These are phyloP conservation scores for Brachionus calyciflorus DNA, from an alignment of 1,140 invertebrate species.

Conservation along the genomic window DNA sequence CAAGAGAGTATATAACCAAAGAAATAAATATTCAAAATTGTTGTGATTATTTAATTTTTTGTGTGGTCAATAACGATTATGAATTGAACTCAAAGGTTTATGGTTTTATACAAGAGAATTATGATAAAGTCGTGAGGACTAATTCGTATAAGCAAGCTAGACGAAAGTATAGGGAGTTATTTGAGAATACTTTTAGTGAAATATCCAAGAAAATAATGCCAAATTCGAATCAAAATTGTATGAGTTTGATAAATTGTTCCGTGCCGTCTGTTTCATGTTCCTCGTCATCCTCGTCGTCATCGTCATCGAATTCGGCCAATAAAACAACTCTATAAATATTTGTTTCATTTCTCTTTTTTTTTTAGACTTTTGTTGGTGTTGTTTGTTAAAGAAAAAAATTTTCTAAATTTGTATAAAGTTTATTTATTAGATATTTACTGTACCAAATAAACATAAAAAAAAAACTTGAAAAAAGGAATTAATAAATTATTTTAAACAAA, in stretches of 20 bases:
- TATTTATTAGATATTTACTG: not conserved
- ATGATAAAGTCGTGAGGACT: slow-evolving; percentile 27
- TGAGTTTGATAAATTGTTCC: not conserved
- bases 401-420: slow-evolving; percentile 22
- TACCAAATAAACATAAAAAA: slow-evolving; percentile 1
- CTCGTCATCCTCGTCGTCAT: not conserved
- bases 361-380: slow-evolving; percentile 5
- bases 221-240: not conserved
- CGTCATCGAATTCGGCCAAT: not conserved
- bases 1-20: slow-evolving; percentile 35
- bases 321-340: too few relatives aligned
- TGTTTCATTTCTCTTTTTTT: too few relatives aligned
- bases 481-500: not conserved
- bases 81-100: slow-evolving; percentile 28
- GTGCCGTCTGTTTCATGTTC: not conserved
- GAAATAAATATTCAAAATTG: slow-evolving; percentile 39
- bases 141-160: slow-evolving; percentile 39
- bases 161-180: slow-evolving; percentile 39
- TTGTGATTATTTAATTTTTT: slow-evolving; percentile 45
- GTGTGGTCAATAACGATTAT: slow-evolving; percentile 43
- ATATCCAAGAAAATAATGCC: slow-evolving; percentile 17
- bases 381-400: not conserved
- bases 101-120: slow-evolving; percentile 33
- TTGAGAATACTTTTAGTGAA: slow-evolving; percentile 43
- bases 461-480: not conserved